These are phyloP conservation scores for Acomys russatus DNA, from an alignment of 2,797 vertebrate species.

Conservation along the genomic window DNA sequence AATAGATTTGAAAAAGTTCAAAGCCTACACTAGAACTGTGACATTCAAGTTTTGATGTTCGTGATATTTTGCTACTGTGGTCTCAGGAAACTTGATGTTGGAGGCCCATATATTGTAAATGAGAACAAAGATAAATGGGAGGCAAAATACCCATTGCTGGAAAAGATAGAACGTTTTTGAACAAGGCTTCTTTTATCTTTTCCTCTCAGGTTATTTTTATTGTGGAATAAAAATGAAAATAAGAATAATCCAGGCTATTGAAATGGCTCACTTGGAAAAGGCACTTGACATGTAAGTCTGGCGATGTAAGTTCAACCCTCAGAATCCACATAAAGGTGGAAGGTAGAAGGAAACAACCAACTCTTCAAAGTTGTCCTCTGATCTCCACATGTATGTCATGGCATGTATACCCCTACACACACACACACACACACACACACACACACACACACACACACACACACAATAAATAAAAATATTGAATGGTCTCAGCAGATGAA, in stretches of 20 bases:
- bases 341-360: not conserved
- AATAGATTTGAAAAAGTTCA: too few relatives aligned
- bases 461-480: not conserved
- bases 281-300: not conserved
- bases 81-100: not conserved
- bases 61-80: not conserved
- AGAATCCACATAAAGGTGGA: not conserved
- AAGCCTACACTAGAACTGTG: not conserved
- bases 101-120: not conserved
- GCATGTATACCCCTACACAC: not conserved
- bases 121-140: not conserved
- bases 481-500: not conserved
- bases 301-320: not conserved
- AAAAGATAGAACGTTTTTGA: not conserved
- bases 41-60: constrained; percentile 12
- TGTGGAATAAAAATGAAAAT: constrained; percentile 36
- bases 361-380: not conserved
- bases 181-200: not conserved
- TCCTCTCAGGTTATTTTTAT: not conserved
- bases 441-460: not conserved
- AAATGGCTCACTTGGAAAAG: not conserved
- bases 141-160: not conserved
- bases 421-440: not conserved
- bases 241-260: not conserved
- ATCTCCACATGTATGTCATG: not conserved